These are phyloP conservation scores for Melanotaenia maccullochi DNA, from an alignment of 2,797 vertebrate genomes.

Conservation along the genomic window DNA sequence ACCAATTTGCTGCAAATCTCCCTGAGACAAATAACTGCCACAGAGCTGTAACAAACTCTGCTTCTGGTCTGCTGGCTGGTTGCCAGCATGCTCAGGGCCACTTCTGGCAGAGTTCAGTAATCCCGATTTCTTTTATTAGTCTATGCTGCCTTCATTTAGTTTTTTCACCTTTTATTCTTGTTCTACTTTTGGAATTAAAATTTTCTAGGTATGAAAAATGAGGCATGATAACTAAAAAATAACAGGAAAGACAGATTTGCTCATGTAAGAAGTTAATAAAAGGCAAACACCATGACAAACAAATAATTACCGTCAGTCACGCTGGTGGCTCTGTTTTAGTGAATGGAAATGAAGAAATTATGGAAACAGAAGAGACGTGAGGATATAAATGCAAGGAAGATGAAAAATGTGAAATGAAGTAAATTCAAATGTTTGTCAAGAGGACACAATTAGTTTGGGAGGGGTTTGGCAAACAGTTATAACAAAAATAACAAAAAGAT, in stretches of 20 bases:
- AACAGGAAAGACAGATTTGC: not conserved
- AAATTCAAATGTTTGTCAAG: conserved; percentile 47
- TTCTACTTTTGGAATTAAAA: conserved; percentile 13
- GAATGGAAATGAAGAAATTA: conserved; percentile 8
- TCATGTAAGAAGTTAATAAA: conserved; percentile 40
- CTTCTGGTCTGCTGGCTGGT: conserved; percentile 61
- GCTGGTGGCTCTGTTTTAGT: conserved; percentile 16
- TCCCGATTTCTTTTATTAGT: conserved; percentile 25
- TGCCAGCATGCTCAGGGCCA: conserved; percentile 55
- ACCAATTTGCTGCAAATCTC: conserved; percentile 78
- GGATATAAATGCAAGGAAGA: conserved; percentile 15
- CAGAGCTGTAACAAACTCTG: conserved; percentile 63
- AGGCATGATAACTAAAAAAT: not conserved
- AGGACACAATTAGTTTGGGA: conserved; percentile 15
- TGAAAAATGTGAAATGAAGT: conserved; percentile 25
- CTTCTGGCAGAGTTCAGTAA: conserved; percentile 51
- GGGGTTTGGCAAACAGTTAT: conserved; percentile 13
- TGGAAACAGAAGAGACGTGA: conserved; percentile 1
- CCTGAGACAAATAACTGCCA: conserved; percentile 75
- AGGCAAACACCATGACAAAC: conserved; percentile 46
- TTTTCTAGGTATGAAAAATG: not conserved
- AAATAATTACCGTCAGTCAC: conserved; percentile 34
- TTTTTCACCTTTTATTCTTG: conserved; percentile 12
- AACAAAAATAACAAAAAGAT: conserved; percentile 25
- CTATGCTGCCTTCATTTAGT: not conserved